phyloP scores from a whole-genome alignment of 2,797 vertebrate species.

The Coilia nasus region DNA sequence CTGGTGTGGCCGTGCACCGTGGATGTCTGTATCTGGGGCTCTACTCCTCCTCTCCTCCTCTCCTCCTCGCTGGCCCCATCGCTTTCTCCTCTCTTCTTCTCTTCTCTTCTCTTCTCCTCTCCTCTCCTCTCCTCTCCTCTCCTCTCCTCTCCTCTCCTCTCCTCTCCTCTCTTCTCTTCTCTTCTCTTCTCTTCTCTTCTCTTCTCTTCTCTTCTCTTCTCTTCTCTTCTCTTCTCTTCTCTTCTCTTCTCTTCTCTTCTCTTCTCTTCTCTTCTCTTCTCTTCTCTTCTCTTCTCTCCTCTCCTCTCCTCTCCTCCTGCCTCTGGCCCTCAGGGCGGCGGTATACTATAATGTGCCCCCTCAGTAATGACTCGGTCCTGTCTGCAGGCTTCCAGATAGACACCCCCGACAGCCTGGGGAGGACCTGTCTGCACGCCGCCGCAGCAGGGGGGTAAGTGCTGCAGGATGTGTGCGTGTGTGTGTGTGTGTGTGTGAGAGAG shows the following conservation, averaged over 20 bases:
- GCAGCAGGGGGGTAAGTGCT: constrained; percentile 94
- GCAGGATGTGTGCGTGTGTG: constrained; percentile 18
- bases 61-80: no score
- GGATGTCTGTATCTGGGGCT: constrained; percentile 47
- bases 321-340: constrained; percentile 82
- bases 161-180: no score
- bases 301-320: constrained; percentile 48
- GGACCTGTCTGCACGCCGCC: constrained; percentile 95
- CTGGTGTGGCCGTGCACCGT: constrained; percentile 41
- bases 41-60: neutral
- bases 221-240: no score
- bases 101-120: neutral
- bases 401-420: constrained; percentile 93
- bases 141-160: constrained; percentile 34
- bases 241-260: no score
- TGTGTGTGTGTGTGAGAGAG: neutral
- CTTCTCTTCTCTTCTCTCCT: constrained; percentile 26
- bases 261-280: constrained; percentile 32
- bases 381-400: constrained; percentile 99
- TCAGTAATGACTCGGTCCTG: constrained; percentile 94
- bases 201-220: no score
- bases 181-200: no score
- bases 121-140: neutral
- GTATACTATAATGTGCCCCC: constrained; percentile 90
- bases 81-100: neutral